Percentiles rank a stretch among this genome's conserved stretches.
These are phyloP conservation scores for Beaufortia kweichowensis DNA, from an alignment of 2,113 vertebrate genomes.

Conservation along the genomic window DNA sequence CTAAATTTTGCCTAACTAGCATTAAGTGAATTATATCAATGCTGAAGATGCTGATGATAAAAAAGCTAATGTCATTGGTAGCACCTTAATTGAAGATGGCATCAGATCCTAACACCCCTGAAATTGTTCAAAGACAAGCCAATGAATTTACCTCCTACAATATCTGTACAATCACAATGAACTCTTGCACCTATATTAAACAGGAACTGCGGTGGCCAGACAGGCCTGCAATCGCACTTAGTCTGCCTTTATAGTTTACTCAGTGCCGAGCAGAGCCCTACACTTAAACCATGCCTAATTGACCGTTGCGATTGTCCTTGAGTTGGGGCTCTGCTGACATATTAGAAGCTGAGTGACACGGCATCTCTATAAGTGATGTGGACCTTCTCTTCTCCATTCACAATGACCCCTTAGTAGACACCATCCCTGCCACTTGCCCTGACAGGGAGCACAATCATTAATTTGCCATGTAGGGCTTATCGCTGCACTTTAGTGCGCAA, in stretches of 20 bases:
- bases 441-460: constrained; percentile 68
- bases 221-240: neutral
- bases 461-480: constrained; percentile 60
- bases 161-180: neutral
- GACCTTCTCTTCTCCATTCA: constrained; percentile 42
- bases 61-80: constrained; percentile 11
- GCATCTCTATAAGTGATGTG: constrained; percentile 54
- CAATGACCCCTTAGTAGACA: constrained; percentile 11
- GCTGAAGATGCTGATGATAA: constrained; percentile 11
- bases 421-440: constrained; percentile 48
- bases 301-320: constrained; percentile 46
- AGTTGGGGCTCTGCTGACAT: constrained; percentile 44
- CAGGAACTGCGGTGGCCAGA: neutral
- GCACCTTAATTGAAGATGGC: constrained; percentile 12
- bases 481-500: constrained; percentile 52
- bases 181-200: neutral
- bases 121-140: neutral
- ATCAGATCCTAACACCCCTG: neutral
- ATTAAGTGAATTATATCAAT: neutral
- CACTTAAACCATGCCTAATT: constrained; percentile 55
- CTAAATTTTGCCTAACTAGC: neutral
- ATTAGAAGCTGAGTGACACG: constrained; percentile 58
- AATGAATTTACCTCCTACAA: neutral
- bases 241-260: constrained; percentile 4
- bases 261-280: constrained; percentile 14